phyloP scores from a whole-genome alignment of 2,113 vertebrate species.

The Myiozetetes cayanensis region DNA sequence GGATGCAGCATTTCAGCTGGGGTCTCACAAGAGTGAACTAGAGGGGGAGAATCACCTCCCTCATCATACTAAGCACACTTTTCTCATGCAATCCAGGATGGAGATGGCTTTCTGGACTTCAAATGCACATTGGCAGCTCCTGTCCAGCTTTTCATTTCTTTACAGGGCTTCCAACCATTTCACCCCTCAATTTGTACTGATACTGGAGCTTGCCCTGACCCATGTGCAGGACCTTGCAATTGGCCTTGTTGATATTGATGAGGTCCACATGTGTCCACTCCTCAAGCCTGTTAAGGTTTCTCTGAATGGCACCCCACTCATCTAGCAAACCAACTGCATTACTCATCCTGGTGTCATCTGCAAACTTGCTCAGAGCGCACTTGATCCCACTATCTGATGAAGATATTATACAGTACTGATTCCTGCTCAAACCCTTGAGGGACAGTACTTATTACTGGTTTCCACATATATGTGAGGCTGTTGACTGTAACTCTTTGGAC shows the following conservation, averaged over 20 bases:
- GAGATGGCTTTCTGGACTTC: neutral
- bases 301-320: neutral
- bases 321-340: neutral
- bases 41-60: neutral
- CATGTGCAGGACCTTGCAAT: neutral
- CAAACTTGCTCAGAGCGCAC: neutral
- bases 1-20: neutral
- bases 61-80: neutral
- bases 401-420: neutral
- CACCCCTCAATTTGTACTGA: neutral
- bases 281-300: neutral
- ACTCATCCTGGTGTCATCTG: neutral
- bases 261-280: fast-evolving
- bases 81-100: neutral
- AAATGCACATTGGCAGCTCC: neutral
- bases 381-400: neutral
- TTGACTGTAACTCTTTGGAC: neutral
- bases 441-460: neutral
- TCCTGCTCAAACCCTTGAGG: neutral
- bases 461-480: neutral
- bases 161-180: neutral
- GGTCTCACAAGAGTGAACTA: neutral
- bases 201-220: neutral
- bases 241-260: neutral
- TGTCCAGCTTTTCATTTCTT: neutral